Evolutionary conservation across 2,888 invertebrate genomes (phyloP).

Genomic region (Abrostola tripartita): DNA sequence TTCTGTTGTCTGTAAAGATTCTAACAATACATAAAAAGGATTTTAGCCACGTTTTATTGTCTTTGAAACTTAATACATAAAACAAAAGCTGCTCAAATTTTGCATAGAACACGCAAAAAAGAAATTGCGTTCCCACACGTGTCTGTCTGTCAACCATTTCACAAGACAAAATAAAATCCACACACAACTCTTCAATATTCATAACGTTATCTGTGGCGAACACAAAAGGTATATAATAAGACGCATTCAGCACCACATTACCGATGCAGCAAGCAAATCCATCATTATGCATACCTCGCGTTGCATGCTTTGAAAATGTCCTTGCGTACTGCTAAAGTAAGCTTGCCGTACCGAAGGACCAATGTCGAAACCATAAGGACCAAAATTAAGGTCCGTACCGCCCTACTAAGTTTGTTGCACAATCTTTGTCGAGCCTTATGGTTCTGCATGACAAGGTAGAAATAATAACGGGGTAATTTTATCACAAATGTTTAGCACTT

Average conservation of each 20-base stretch:
- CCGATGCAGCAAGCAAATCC: slow-evolving; percentile 73
- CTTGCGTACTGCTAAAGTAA: slow-evolving; percentile 58
- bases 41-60: too few species aligned
- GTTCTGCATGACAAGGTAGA: slow-evolving; percentile 58
- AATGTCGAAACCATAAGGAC: slow-evolving; percentile 25
- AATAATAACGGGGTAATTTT: slow-evolving; percentile 60
- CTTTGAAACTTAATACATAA: neutral
- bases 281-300: slow-evolving; percentile 73
- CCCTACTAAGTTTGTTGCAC: slow-evolving; percentile 22
- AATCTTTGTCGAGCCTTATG: slow-evolving; percentile 42
- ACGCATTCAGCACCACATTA: slow-evolving; percentile 63
- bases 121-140: slow-evolving; percentile 25
- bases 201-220: slow-evolving; percentile 60
- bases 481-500: slow-evolving; percentile 50
- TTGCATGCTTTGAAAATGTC: slow-evolving; percentile 71
- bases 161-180: slow-evolving; percentile 53
- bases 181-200: slow-evolving; percentile 64
- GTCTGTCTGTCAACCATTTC: slow-evolving; percentile 31
- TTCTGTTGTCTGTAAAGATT: too few species aligned
- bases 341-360: slow-evolving; percentile 26
- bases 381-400: slow-evolving; percentile 15
- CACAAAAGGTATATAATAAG: slow-evolving; percentile 69
- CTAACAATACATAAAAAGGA: too few species aligned
- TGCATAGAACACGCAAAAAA: neutral
- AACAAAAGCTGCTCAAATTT: slow-evolving; percentile 10